Evolutionary conservation across 1,140 invertebrate species (phyloP), one percentile per base, ranked within the genome.

Genomic region (Leptopilina boulardi): DNA sequence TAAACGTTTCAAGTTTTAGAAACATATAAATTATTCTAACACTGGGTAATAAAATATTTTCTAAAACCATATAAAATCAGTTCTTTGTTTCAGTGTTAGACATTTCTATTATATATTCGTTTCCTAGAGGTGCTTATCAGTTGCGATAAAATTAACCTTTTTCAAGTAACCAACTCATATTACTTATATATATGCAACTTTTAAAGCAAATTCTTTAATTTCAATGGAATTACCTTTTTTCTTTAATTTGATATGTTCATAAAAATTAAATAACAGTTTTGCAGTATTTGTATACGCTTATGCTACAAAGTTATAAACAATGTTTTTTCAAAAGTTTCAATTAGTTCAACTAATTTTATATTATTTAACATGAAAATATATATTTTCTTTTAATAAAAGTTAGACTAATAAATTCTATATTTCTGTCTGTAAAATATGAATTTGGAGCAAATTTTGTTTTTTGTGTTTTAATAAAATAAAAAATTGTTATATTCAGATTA

Each of bases 121-220:
- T 66, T 66, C 59, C 59, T 30, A 26, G 59, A 66, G 59, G 10
- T 66, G 23, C 59, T 66, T 66, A 66, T 66, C 59, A 34, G 59
- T 30, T n/a, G 59, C 13, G 59, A 66, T 66, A 66, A 66, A 66
- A 66, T 66, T 75, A 73, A 73, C 71, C 56, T 75, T 70, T 11
- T 59, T 41, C 15, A 51, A 23, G 51, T 9, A 10, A 56, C 21
- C 77, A 75, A 80, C 75, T 80, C 75, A 77, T 34, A 71, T 21
- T 77, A 75, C 77, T 82, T 82, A 77, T 56, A 79, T 80, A 21
- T 21, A 18, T n/a, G 73, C n/a, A n/a, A n/a, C n/a, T 77, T 77
- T 59, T 18, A 23, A 18, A 74, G 15, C 23, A 73, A 47, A 51
- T 44, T 19, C 11, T 74, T 66, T 26, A 34, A 66, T 66, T 34